phyloP scores from a whole-genome alignment of 2,797 vertebrate genomes.

The Emydoidea blandingii region DNA sequence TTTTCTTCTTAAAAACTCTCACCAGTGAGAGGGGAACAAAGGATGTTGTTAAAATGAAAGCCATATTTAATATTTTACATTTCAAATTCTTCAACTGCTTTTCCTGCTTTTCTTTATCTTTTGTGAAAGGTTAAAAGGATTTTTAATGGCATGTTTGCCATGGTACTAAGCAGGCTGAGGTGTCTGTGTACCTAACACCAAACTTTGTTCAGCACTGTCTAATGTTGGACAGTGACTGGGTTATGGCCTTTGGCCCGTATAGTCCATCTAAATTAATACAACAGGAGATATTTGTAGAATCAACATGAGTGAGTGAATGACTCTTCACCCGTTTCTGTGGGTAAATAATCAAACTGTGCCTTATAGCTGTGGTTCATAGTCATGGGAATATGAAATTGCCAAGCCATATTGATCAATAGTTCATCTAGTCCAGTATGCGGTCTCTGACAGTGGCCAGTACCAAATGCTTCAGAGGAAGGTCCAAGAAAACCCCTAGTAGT shows the following conservation, averaged over 20 bases:
- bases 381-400: not conserved
- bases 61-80: no score
- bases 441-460: not conserved
- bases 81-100: no score
- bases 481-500: not conserved
- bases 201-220: not conserved
- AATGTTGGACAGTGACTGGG: not conserved
- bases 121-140: not conserved
- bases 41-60: no score
- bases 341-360: constrained; percentile 39
- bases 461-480: not conserved
- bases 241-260: not conserved
- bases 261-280: not conserved
- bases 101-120: not conserved
- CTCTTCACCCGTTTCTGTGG: constrained; percentile 25
- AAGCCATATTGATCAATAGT: not conserved
- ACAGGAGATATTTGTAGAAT: constrained; percentile 23
- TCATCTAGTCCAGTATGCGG: not conserved
- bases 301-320: not conserved
- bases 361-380: not conserved
- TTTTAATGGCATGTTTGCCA: not conserved
- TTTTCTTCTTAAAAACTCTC: no score
- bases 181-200: not conserved
- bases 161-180: not conserved
- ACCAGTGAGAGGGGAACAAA: no score